phyloP scores from a whole-genome alignment of 2,113 vertebrate species.

The Sialia sialis region DNA sequence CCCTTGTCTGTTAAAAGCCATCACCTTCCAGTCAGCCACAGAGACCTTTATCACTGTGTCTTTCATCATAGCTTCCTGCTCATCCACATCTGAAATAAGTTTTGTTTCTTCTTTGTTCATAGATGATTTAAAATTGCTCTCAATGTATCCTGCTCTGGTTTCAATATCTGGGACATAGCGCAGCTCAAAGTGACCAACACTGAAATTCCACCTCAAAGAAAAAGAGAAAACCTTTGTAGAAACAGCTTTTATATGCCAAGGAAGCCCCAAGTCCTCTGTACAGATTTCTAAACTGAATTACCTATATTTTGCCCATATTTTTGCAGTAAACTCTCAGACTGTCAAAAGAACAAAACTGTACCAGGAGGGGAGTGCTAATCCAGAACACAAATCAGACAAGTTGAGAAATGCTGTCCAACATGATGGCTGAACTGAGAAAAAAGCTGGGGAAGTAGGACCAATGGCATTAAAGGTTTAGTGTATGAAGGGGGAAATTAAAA shows the following conservation, averaged over 20 bases:
- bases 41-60: conserved; percentile 95
- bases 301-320: neutral
- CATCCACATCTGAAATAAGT: conserved; percentile 86
- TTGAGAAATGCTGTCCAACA: neutral
- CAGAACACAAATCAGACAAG: neutral
- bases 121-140: conserved; percentile 79
- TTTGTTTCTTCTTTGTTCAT: conserved; percentile 76
- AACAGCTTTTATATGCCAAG: neutral
- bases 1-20: conserved; percentile 87
- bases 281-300: neutral
- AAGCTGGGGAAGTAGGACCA: neutral
- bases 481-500: neutral
- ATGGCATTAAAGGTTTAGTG: neutral
- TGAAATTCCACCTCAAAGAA: conserved; percentile 96
- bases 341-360: neutral
- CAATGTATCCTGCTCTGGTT: conserved; percentile 83
- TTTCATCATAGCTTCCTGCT: conserved; percentile 76
- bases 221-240: conserved; percentile 36
- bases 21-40: conserved; percentile 95
- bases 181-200: conserved; percentile 95
- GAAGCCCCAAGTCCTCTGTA: neutral
- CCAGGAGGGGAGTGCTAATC: neutral
- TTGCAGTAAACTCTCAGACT: neutral
- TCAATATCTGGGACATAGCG: conserved; percentile 86
- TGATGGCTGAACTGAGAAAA: neutral